These are phyloP conservation scores for Capricornis sumatraensis DNA, from an alignment of 2,113 vertebrate species.

Conservation along the genomic window DNA sequence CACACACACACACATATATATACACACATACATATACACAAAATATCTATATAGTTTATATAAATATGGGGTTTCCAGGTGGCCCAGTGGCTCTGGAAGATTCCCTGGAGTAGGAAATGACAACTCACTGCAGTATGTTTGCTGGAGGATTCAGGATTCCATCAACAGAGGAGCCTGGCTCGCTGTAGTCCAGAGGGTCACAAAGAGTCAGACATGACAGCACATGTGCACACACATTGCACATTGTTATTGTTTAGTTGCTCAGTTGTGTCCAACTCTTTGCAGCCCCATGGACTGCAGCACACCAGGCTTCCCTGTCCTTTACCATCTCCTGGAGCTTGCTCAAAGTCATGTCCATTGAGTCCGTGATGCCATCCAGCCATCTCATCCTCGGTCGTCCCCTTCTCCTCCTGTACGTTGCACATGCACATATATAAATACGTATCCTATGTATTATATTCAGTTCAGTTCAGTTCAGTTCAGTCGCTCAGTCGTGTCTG, in stretches of 20 bases:
- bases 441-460: background rate
- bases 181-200: background rate
- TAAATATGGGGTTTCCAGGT: background rate
- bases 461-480: no score
- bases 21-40: background rate
- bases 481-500: no score
- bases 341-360: background rate
- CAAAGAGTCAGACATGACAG: background rate
- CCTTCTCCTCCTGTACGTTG: background rate
- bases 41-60: background rate
- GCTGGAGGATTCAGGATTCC: background rate
- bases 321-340: background rate
- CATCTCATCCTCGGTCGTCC: background rate
- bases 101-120: background rate
- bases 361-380: background rate
- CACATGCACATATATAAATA: background rate
- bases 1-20: accelerated
- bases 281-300: background rate
- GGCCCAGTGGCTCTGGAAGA: background rate
- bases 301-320: background rate
- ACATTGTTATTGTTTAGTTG: background rate
- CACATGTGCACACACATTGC: background rate
- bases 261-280: background rate
- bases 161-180: background rate
- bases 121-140: background rate